Evolutionary conservation across 2,888 invertebrate species (phyloP).

Genomic region (Troides aeacus): DNA sequence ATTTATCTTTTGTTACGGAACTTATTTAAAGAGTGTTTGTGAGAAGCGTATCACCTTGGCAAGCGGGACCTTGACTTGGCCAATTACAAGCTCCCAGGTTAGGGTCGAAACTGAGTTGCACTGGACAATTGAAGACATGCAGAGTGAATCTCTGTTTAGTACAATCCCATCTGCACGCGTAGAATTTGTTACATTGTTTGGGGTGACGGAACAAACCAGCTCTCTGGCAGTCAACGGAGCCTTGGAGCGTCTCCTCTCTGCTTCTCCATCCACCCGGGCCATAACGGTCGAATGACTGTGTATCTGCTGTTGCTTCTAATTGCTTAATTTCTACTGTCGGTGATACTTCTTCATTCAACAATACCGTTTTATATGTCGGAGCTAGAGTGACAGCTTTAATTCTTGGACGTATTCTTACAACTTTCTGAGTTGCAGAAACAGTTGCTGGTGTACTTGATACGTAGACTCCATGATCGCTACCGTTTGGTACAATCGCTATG

Average conservation of each 20-base stretch:
- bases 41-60: slow-evolving; percentile 84
- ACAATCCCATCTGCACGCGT: slow-evolving; percentile 89
- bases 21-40: slow-evolving; percentile 71
- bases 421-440: slow-evolving; percentile 55
- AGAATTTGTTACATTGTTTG: slow-evolving; percentile 89
- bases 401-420: slow-evolving; percentile 57
- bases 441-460: slow-evolving; percentile 57
- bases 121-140: slow-evolving; percentile 88
- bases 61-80: slow-evolving; percentile 89
- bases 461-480: slow-evolving; percentile 42
- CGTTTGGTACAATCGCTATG: slow-evolving; percentile 47
- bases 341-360: slow-evolving; percentile 61
- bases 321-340: slow-evolving; percentile 46
- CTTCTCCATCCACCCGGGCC: slow-evolving; percentile 82
- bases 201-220: slow-evolving; percentile 85
- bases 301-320: slow-evolving; percentile 48
- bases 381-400: slow-evolving; percentile 65
- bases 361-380: slow-evolving; percentile 66
- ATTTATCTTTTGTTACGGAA: slow-evolving; percentile 41
- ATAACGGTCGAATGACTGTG: slow-evolving; percentile 80
- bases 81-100: slow-evolving; percentile 89
- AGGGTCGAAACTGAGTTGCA: slow-evolving; percentile 88
- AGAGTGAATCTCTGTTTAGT: slow-evolving; percentile 87
- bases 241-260: slow-evolving; percentile 80
- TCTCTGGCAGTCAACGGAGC: slow-evolving; percentile 81